Percentiles rank a stretch among this genome's conserved stretches.
These are phyloP conservation scores for Eublepharis macularius DNA, from an alignment of 2,113 vertebrate species.

Conservation along the genomic window DNA sequence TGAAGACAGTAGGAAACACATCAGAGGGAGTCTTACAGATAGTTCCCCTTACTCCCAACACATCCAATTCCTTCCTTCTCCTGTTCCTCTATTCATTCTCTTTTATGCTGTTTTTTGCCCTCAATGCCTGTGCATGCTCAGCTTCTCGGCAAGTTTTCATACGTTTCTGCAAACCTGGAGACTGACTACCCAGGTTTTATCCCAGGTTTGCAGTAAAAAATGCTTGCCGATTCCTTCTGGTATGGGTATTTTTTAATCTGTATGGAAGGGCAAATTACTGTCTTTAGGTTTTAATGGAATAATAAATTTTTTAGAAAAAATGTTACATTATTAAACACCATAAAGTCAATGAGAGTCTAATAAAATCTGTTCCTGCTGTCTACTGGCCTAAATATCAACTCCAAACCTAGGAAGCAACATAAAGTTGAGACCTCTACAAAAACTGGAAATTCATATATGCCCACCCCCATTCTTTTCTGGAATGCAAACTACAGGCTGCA, in stretches of 20 bases:
- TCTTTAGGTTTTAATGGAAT: not conserved
- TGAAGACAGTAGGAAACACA: not conserved
- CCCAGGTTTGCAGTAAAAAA: no score
- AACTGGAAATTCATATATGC: not conserved
- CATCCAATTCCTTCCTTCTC: no score
- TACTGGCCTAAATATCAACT: not conserved
- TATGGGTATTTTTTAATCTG: no score
- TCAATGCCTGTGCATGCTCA: no score
- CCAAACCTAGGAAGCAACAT: not conserved
- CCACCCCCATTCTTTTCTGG: accelerated
- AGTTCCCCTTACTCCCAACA: not conserved
- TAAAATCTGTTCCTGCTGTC: not conserved
- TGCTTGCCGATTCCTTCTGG: no score
- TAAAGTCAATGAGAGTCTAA: not conserved
- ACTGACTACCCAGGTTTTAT: no score
- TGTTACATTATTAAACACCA: no score
- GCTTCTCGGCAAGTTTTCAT: no score
- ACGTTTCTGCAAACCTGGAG: no score
- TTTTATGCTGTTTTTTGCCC: no score
- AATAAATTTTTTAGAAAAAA: no score
- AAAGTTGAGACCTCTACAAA: not conserved
- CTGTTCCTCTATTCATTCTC: no score
- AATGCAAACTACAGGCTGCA: conserved; percentile 8
- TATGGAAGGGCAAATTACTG: not conserved
- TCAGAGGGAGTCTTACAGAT: not conserved